Conservation (phyloP, 2,113 vertebrate genomes). For the Alethe castanea region DNA sequence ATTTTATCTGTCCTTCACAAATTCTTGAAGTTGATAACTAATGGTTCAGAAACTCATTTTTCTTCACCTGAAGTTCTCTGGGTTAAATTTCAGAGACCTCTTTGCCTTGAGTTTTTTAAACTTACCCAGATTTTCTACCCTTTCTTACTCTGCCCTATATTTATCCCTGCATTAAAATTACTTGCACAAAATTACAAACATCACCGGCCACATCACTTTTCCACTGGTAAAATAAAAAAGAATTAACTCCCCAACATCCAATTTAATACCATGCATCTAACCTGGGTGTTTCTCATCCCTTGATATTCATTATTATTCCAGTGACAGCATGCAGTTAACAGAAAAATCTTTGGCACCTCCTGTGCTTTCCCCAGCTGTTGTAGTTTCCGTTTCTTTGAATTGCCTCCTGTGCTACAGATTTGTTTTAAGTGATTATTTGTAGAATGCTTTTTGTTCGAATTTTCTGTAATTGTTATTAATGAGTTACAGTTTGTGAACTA, state of each 20-base stretch:
- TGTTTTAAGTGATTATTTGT: constrained; percentile 60
- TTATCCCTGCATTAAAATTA: not conserved
- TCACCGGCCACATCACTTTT: not conserved
- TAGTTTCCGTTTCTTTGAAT: constrained; percentile 53
- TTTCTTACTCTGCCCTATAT: not conserved
- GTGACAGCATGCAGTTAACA: constrained; percentile 23
- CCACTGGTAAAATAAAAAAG: not conserved
- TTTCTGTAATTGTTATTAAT: constrained; percentile 38
- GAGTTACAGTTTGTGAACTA: constrained; percentile 1
- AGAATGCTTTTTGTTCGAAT: constrained; percentile 50
- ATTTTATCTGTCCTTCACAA: not conserved
- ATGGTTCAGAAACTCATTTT: not conserved
- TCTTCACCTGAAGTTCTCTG: not conserved
- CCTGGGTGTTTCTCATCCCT: not conserved
- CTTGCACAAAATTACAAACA: not conserved
- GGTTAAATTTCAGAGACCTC: not conserved
- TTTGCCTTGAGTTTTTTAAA: not conserved
- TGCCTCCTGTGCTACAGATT: constrained; percentile 41
- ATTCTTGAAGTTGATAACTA: not conserved
- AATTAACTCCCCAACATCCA: not conserved
- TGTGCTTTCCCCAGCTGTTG: constrained; percentile 55
- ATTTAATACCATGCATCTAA: not conserved
- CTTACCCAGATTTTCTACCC: not conserved
- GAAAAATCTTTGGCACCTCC: constrained; percentile 24
- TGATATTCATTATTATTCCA: constrained; percentile 57